Conservation (phyloP, 2,888 invertebrate species). For the Nephrotoma flavescens region DNA sequence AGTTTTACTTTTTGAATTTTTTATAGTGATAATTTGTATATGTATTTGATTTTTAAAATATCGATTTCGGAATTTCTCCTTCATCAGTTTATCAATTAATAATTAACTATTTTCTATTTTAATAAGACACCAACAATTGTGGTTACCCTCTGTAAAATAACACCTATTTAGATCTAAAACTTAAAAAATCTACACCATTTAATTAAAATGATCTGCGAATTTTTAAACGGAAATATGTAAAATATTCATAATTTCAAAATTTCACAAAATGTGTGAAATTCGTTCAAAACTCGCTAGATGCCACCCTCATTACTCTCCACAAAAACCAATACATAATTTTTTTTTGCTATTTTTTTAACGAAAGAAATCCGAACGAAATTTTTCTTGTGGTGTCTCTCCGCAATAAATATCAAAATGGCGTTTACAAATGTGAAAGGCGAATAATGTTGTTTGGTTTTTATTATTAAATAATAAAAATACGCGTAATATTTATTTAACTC, state of each 20-base stretch:
- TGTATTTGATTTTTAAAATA: no score
- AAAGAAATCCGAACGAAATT: not conserved
- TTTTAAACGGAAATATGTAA: no score
- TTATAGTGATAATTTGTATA: no score
- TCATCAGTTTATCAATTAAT: no score
- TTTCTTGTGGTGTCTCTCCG: slow-evolving; percentile 17
- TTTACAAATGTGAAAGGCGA: slow-evolving; percentile 48
- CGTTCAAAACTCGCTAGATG: not conserved
- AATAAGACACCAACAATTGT: no score
- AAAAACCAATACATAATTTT: not conserved
- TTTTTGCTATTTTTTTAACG: not conserved
- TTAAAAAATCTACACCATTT: no score
- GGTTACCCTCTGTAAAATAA: no score
- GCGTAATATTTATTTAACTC: not conserved
- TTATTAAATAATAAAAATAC: slow-evolving; percentile 5
- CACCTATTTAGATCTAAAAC: no score
- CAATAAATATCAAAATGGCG: slow-evolving; percentile 44
- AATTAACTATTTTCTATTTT: no score
- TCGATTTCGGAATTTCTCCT: no score
- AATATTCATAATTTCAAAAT: not conserved
- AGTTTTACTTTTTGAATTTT: no score
- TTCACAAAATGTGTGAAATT: not conserved
- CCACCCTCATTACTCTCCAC: not conserved
- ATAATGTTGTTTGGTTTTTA: slow-evolving; percentile 27
- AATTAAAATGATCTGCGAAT: no score